Percentiles rank a stretch among this genome's conserved stretches.
Evolutionary conservation across 2,113 vertebrate species (phyloP).

Genomic region (Phalacrocorax pelagicus): DNA sequence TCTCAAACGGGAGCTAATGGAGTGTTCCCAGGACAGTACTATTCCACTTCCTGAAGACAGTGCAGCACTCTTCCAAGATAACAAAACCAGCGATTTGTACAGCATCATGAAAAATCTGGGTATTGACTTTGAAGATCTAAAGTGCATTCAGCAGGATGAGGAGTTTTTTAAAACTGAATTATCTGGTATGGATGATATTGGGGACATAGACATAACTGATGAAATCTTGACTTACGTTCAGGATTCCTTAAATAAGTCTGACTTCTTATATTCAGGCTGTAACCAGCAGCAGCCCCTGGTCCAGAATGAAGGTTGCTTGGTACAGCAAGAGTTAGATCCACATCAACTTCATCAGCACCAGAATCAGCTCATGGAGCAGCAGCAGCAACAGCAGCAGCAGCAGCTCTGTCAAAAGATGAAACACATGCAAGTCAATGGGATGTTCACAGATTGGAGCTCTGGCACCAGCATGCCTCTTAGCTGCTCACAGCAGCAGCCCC

Average conservation of each 20-base stretch:
- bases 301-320: conserved; percentile 62
- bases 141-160: conserved; percentile 77
- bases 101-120: conserved; percentile 82
- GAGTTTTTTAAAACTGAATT: conserved; percentile 77
- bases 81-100: conserved; percentile 77
- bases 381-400: conserved; percentile 71
- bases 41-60: conserved; percentile 46
- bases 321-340: conserved; percentile 60
- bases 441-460: conserved; percentile 68
- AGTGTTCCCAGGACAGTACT: conserved; percentile 48
- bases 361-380: conserved; percentile 45
- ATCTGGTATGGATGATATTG: conserved; percentile 62
- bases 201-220: conserved; percentile 77
- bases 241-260: conserved; percentile 77
- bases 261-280: conserved; percentile 63
- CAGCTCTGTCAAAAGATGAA: conserved; percentile 81
- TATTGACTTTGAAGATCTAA: conserved; percentile 80
- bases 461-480: conserved; percentile 16
- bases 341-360: conserved; percentile 63
- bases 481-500: conserved; percentile 65
- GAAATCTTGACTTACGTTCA: conserved; percentile 83
- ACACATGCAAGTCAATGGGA: conserved; percentile 76
- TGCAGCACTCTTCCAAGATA: conserved; percentile 66
- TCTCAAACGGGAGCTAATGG: conserved; percentile 66
- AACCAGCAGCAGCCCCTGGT: conserved; percentile 56